A percentile compares a stretch with the other conserved stretches of the same genome.
phyloP scores from a whole-genome alignment of 2,888 invertebrate genomes.

The Onthophagus sagittarius region DNA sequence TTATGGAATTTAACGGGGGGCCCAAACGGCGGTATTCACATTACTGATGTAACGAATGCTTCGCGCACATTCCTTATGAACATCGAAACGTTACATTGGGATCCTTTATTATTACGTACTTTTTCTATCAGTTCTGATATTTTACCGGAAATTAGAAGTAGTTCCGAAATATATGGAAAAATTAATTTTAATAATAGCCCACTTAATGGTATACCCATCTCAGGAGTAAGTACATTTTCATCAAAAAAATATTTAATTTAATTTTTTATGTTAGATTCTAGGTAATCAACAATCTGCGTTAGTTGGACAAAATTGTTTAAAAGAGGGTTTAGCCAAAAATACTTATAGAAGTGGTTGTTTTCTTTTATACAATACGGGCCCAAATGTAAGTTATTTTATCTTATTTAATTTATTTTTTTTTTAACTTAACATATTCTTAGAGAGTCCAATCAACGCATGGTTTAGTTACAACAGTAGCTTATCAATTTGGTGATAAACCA shows the following conservation, averaged over 20 bases:
- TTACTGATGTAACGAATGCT: constrained; percentile 96
- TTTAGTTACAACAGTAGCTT: constrained; percentile 93
- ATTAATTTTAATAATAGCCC: constrained; percentile 58
- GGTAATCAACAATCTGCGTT: constrained; percentile 96
- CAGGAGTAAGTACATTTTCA: constrained; percentile 69
- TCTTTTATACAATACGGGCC: constrained; percentile 91
- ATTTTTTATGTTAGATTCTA: constrained; percentile 60
- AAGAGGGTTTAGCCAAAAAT: constrained; percentile 87
- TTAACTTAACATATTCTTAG: constrained; percentile 47
- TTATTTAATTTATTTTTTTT: not conserved
- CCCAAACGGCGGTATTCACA: constrained; percentile 63
- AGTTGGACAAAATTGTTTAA: constrained; percentile 86
- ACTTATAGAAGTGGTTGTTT: constrained; percentile 92
- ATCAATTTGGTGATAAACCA: constrained; percentile 82
- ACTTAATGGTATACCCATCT: constrained; percentile 76
- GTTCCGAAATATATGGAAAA: constrained; percentile 87
- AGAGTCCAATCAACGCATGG: constrained; percentile 86
- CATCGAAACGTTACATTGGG: constrained; percentile 81
- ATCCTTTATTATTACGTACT: constrained; percentile 76
- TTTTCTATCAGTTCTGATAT: constrained; percentile 81
- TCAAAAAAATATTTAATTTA: not conserved
- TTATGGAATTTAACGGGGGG: constrained; percentile 83
- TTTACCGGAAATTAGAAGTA: constrained; percentile 85
- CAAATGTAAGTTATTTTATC: constrained; percentile 49
- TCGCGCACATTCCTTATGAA: constrained; percentile 96